phyloP scores from a whole-genome alignment of 2,888 invertebrate species.

The Hetaerina titia region DNA sequence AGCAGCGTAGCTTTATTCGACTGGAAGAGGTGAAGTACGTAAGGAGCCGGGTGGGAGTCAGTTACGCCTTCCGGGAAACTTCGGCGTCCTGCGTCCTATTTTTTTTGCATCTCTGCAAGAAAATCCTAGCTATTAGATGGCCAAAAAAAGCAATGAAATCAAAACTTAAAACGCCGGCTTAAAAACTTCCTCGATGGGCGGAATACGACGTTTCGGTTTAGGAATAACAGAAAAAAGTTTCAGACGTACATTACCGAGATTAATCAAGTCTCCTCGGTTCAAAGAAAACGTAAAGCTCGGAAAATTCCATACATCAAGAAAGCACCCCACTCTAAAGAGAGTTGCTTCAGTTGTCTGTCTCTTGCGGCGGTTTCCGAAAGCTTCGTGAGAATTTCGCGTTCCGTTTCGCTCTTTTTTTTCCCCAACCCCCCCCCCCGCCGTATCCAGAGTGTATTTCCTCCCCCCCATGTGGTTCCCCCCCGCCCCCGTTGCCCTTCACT shows the following conservation, averaged over 20 bases:
- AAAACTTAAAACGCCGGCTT: not conserved
- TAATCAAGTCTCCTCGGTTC: not conserved
- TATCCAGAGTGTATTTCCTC: not conserved
- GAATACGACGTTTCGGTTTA: not conserved
- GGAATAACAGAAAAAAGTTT: not conserved
- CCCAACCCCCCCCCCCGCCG: not conserved
- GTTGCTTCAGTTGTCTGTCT: not conserved
- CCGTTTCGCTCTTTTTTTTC: not conserved
- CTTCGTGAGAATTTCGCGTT: slow-evolving; percentile 17
- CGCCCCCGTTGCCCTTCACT: too few relatives aligned
- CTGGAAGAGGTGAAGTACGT: too few relatives aligned
- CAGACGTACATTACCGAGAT: slow-evolving; percentile 36
- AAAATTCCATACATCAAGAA: not conserved
- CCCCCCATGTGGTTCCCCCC: too few relatives aligned
- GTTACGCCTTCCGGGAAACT: not conserved
- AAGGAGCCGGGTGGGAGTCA: not conserved
- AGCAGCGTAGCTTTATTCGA: too few relatives aligned
- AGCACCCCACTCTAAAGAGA: not conserved
- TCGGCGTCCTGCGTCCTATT: not conserved
- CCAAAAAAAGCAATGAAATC: not conserved
- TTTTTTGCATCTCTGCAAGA: not conserved
- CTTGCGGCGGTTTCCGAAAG: slow-evolving; percentile 4
- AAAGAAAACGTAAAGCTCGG: not conserved
- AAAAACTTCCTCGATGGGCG: not conserved
- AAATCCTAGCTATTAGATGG: not conserved